Evolutionary conservation across 2,113 vertebrate genomes (phyloP).

Genomic region (Anarrhichthys ocellatus): DNA sequence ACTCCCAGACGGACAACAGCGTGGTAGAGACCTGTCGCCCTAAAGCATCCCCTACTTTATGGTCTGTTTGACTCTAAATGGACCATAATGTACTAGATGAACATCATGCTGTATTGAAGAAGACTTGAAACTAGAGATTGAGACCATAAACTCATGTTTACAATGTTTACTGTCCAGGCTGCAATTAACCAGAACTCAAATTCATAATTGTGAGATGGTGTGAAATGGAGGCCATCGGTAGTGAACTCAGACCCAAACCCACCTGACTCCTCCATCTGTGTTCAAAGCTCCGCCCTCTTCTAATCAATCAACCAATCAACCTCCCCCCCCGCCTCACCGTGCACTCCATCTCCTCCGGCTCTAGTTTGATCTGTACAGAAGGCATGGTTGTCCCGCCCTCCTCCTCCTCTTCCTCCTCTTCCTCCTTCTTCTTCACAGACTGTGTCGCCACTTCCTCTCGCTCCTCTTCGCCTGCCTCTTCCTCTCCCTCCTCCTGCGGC

Average conservation of each 20-base stretch:
- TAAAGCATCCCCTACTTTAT: too few species aligned
- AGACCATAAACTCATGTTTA: too few species aligned
- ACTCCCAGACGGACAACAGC: too few species aligned
- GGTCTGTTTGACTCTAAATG: too few species aligned
- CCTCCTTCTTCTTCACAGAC: conserved; percentile 38
- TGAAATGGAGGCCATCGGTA: neutral
- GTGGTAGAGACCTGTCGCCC: too few species aligned
- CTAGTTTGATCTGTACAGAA: conserved; percentile 84
- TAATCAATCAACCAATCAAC: conserved; percentile 28
- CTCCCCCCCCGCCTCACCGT: conserved; percentile 76
- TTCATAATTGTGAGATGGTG: too few species aligned
- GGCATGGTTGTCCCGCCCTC: conserved; percentile 76
- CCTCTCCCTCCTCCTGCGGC: conserved; percentile 30
- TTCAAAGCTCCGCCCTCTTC: neutral
- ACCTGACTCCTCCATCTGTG: conserved; percentile 19
- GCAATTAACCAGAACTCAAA: too few species aligned
- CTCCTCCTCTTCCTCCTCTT: conserved; percentile 27
- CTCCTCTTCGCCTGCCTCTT: conserved; percentile 41
- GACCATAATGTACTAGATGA: too few species aligned
- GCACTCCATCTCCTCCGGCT: conserved; percentile 86
- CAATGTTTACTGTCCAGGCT: too few species aligned
- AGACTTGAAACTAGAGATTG: too few species aligned
- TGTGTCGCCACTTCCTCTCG: conserved; percentile 55
- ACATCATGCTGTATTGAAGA: too few species aligned
- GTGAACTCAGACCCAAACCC: too few species aligned